phyloP scores from a whole-genome alignment of 2,113 vertebrate species.

The Alligator sinensis region DNA sequence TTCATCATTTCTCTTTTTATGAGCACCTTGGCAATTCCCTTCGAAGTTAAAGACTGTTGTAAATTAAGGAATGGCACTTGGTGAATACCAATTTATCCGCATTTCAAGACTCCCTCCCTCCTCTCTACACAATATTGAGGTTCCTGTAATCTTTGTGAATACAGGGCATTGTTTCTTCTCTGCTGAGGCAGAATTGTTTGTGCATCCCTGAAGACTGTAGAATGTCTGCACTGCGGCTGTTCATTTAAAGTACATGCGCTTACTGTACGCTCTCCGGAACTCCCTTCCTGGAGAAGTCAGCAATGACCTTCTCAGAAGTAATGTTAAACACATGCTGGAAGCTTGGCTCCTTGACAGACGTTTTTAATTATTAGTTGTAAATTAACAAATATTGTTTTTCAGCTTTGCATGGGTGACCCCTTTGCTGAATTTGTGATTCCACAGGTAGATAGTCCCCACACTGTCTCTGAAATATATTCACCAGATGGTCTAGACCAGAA shows the following conservation, averaged over 20 bases:
- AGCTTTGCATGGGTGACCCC: background rate
- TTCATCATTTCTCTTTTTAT: conserved; percentile 88
- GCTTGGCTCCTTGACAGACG: conserved; percentile 43
- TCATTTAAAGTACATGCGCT: conserved; percentile 54
- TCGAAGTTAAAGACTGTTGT: conserved; percentile 81
- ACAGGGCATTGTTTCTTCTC: conserved; percentile 79
- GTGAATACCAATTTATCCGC: conserved; percentile 81
- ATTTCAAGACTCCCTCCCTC: conserved; percentile 72
- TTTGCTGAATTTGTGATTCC: conserved; percentile 7
- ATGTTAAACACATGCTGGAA: conserved; percentile 74
- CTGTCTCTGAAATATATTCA: background rate
- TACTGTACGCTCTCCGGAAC: conserved; percentile 59
- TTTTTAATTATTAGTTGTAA: conserved; percentile 75
- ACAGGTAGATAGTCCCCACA: background rate
- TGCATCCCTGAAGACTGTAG: conserved; percentile 74
- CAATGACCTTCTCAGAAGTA: conserved; percentile 72
- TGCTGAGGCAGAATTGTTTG: conserved; percentile 73
- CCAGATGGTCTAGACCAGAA: background rate
- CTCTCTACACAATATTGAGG: conserved; percentile 66
- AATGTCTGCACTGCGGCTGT: conserved; percentile 63
- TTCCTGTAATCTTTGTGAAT: conserved; percentile 78
- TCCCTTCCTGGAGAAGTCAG: conserved; percentile 66
- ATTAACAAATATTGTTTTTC: conserved; percentile 61
- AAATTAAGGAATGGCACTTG: conserved; percentile 84
- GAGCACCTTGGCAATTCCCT: conserved; percentile 86